Base-by-base conservation (phyloP, 2,113 vertebrate genomes). In the Athene cunicularia region DNA sequence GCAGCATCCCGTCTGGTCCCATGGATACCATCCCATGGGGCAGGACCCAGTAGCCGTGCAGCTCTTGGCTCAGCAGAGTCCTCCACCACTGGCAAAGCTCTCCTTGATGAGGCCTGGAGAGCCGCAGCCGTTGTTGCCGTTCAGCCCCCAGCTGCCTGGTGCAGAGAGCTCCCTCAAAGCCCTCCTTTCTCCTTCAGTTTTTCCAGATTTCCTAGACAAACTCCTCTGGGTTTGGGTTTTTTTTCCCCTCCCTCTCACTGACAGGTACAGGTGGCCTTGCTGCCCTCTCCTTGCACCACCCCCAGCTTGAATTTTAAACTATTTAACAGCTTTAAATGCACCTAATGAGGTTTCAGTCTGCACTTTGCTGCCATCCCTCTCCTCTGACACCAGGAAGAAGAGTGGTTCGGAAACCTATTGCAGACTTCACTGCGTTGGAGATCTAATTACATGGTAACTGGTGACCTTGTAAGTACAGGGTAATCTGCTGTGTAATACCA, bases 391-490 rank as follows among this genome's bases (percentile, higher is more conserved):
- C 0, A 0, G 80, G 82, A 74, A 79, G 81, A 75, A 80, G n/a
- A 82, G 74, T 35, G 43, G 68, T 88, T 93, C 68, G 86, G 91
- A 95, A 95, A 88, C 35, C 94, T 90, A 28, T 27, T 0, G 0
- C 0, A 0, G 86, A 67, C 73, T 74, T 90, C 45, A 18, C 49
- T 71, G 66, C 1, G 3, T 62, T 63, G 77, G 89, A 94, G 74
- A 83, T 81, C 86, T 96, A 96, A 98, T 97, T 96, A 92, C 82
- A 92, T 11, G 24, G 84, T 82, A 89, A 92, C 75, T 35, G 67
- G 92, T 83, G 95, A 97, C 94, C 96, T 95, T 9, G 8, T 88
- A 95, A 96, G 85, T 71, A 64, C 86, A 94, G 95, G 71, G 81
- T 96, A 97, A 96, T 95, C 93, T 95, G 80, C 89, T 88, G 59